Evolutionary conservation across 2,888 invertebrate genomes (phyloP).

Genomic region (Xanthorhoe designata): DNA sequence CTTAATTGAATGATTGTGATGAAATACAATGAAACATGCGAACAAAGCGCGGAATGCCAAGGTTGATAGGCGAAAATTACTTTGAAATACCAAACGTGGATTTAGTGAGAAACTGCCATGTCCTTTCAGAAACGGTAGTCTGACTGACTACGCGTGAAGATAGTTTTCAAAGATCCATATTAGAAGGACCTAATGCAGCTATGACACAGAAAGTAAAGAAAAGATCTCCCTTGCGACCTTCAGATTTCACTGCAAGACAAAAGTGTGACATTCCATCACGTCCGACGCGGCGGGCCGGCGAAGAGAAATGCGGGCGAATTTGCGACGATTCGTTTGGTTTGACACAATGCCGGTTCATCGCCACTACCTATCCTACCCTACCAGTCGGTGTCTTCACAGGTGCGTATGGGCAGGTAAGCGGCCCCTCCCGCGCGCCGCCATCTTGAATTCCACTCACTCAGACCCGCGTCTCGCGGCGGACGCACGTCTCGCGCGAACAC

Average conservation of each 20-base stretch:
- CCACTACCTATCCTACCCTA: constrained; percentile 53
- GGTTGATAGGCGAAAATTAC: constrained; percentile 30
- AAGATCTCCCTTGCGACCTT: constrained; percentile 72
- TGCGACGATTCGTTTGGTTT: constrained; percentile 78
- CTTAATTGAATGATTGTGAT: constrained; percentile 37
- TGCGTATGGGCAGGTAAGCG: constrained; percentile 77
- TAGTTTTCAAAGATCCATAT: background rate
- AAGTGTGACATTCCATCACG: constrained; percentile 78
- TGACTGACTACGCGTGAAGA: background rate
- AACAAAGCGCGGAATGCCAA: constrained; percentile 40
- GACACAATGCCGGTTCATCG: constrained; percentile 84
- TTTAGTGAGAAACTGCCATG: background rate
- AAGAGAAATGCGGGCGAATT: constrained; percentile 82
- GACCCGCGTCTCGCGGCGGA: constrained; percentile 78
- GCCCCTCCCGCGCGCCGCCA: constrained; percentile 64
- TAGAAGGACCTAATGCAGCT: background rate
- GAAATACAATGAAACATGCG: constrained; percentile 23
- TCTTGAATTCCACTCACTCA: constrained; percentile 84
- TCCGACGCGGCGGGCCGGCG: constrained; percentile 61
- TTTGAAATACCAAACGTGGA: constrained; percentile 2
- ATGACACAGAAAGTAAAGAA: constrained; percentile 46
- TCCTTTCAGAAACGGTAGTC: background rate
- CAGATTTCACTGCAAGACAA: constrained; percentile 76
- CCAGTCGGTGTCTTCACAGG: constrained; percentile 69
- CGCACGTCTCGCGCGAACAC: constrained; percentile 66